These are phyloP conservation scores for Bathynomus jamesi DNA, from an alignment of 1,140 invertebrate genomes.

Conservation along the genomic window DNA sequence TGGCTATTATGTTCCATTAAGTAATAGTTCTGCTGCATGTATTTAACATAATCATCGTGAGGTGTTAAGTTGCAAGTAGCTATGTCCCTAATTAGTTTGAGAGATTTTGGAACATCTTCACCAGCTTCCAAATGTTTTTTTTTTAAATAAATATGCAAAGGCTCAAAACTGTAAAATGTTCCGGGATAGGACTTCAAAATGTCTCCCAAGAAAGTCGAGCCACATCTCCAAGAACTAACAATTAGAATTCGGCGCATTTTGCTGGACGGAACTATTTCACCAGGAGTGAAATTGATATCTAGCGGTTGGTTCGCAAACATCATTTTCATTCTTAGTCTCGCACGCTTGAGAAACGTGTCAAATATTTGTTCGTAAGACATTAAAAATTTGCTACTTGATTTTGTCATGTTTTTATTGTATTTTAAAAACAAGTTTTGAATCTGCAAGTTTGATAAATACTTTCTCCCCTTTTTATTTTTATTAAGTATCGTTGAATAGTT, in stretches of 20 bases:
- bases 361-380: too few relatives aligned
- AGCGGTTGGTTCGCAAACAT: background rate
- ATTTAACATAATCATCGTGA: constrained; percentile 19
- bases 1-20: constrained; percentile 24
- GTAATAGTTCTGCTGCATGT: constrained; percentile 23
- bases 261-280: constrained; percentile 10
- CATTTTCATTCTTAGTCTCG: too few relatives aligned
- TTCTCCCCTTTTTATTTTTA: too few relatives aligned
- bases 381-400: too few relatives aligned
- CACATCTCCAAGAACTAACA: constrained; percentile 35
- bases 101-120: constrained; percentile 6
- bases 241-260: constrained; percentile 25
- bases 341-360: too few relatives aligned
- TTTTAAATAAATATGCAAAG: constrained; percentile 24
- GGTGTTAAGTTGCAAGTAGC: constrained; percentile 21
- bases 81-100: constrained; percentile 16
- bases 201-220: constrained; percentile 34
- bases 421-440: too few relatives aligned
- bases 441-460: too few relatives aligned
- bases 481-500: too few relatives aligned
- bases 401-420: too few relatives aligned
- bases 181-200: constrained; percentile 30
- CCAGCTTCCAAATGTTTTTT: constrained; percentile 32
- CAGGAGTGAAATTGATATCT: constrained; percentile 23
- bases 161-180: constrained; percentile 33